Evolutionary conservation across 2,888 invertebrate species (phyloP).

Genomic region (Calliopum simillimum): DNA sequence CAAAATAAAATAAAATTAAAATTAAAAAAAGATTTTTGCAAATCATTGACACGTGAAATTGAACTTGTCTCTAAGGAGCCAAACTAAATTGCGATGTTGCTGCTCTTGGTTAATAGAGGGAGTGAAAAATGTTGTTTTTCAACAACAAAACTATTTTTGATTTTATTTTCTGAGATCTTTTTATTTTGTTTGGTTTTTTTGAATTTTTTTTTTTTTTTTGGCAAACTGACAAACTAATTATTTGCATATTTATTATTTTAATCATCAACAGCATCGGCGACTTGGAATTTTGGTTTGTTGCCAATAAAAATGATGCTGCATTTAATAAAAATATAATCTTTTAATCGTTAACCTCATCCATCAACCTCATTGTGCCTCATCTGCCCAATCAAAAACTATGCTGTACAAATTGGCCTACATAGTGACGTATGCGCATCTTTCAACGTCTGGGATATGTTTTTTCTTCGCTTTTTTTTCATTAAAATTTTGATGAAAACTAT

Average conservation of each 20-base stretch:
- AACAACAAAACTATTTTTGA: neutral
- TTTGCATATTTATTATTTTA: slow-evolving; percentile 33
- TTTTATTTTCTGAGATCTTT: neutral
- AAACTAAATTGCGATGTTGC: too few species aligned
- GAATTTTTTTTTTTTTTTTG: slow-evolving; percentile 24
- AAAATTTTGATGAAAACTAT: too few species aligned
- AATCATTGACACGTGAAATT: slow-evolving; percentile 35
- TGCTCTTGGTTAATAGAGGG: too few species aligned
- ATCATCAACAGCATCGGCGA: slow-evolving; percentile 25
- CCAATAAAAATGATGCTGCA: slow-evolving; percentile 24
- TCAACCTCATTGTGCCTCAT: slow-evolving; percentile 6
- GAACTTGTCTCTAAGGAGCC: neutral
- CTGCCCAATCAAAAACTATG: slow-evolving; percentile 1
- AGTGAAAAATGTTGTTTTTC: neutral
- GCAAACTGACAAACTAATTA: slow-evolving; percentile 38
- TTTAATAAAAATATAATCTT: slow-evolving; percentile 3
- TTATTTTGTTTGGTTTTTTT: neutral
- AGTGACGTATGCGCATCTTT: too few species aligned
- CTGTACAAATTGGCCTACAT: neutral
- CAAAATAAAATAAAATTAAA: too few species aligned
- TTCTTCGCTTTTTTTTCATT: too few species aligned
- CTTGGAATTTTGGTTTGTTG: neutral
- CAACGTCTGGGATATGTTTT: too few species aligned
- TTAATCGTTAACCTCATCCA: slow-evolving; percentile 19
- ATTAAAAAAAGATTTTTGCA: neutral